Percentiles rank a stretch among this genome's conserved stretches.
Conservation (phyloP, 2,113 vertebrate genomes). For the Myxocyprinus asiaticus region DNA sequence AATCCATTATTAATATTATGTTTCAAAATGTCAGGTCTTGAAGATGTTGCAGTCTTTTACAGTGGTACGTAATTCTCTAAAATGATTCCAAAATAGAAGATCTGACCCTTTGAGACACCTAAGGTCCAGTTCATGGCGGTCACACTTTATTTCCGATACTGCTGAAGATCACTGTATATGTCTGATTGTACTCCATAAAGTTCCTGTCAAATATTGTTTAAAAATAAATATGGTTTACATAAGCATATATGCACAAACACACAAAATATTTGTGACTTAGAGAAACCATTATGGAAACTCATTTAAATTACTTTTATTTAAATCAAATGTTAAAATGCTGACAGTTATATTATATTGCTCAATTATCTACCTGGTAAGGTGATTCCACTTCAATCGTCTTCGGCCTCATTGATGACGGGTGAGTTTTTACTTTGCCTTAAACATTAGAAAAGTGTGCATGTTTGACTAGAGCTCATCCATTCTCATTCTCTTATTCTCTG, state of each 20-base stretch:
- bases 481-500: neutral
- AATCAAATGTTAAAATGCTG: no score
- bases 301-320: no score
- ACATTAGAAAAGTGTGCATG: neutral
- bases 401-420: constrained; percentile 47
- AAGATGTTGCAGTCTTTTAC: neutral
- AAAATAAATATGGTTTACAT: no score
- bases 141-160: constrained; percentile 67
- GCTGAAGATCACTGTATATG: constrained; percentile 72
- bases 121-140: neutral
- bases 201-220: constrained; percentile 60
- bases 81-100: neutral
- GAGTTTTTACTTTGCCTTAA: constrained; percentile 43
- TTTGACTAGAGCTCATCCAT: neutral
- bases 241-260: no score
- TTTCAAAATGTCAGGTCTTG: neutral
- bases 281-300: no score
- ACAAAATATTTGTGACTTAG: no score
- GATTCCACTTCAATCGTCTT: constrained; percentile 69
- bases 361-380: constrained; percentile 72
- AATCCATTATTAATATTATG: neutral
- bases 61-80: neutral
- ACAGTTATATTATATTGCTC: no score
- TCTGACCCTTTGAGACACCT: neutral
- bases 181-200: constrained; percentile 74